A percentile compares a stretch with the other conserved stretches of the same genome.
phyloP scores from a whole-genome alignment of 2,797 vertebrate species.

The Menidia menidia region DNA sequence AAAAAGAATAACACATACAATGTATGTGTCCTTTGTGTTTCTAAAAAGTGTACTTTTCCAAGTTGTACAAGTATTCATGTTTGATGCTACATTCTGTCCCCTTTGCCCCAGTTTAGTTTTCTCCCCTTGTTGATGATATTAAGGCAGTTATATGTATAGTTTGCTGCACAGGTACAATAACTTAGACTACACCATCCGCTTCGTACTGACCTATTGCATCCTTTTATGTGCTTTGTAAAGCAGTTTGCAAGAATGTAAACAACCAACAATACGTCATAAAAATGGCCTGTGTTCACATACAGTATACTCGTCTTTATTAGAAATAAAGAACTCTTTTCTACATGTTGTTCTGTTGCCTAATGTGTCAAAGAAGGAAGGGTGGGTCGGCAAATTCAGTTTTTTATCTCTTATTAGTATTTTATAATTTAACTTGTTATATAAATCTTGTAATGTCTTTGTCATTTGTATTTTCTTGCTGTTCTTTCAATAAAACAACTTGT shows the following conservation, averaged over 20 bases:
- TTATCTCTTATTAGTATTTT: slow-evolving; percentile 43
- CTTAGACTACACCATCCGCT: slow-evolving; percentile 45
- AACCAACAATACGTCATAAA: slow-evolving; percentile 61
- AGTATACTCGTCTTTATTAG: slow-evolving; percentile 78
- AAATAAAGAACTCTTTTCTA: slow-evolving; percentile 85
- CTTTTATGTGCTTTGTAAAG: slow-evolving; percentile 70
- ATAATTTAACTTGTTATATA: slow-evolving; percentile 43
- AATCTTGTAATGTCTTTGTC: slow-evolving; percentile 51
- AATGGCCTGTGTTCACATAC: slow-evolving; percentile 66
- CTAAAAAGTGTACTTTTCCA: slow-evolving; percentile 81
- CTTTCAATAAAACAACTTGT: slow-evolving; percentile 73
- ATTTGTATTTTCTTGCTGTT: slow-evolving; percentile 55
- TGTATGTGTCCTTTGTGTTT: slow-evolving; percentile 92
- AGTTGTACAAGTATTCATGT: slow-evolving; percentile 88
- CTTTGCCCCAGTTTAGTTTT: slow-evolving; percentile 58
- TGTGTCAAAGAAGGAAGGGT: slow-evolving; percentile 29
- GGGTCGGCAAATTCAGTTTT: slow-evolving; percentile 26
- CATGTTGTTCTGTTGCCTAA: slow-evolving; percentile 37
- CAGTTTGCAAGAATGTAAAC: slow-evolving; percentile 74
- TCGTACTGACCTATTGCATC: slow-evolving; percentile 59
- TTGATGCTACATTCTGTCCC: slow-evolving; percentile 71
- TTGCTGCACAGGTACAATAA: slow-evolving; percentile 58
- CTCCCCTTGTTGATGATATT: slow-evolving; percentile 58
- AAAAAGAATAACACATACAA: slow-evolving; percentile 92
- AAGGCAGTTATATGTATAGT: slow-evolving; percentile 63